A percentile compares a stretch with the other conserved stretches of the same genome.
Evolutionary conservation across 2,113 vertebrate genomes (phyloP).

Genomic region (Danionella cerebrum): DNA sequence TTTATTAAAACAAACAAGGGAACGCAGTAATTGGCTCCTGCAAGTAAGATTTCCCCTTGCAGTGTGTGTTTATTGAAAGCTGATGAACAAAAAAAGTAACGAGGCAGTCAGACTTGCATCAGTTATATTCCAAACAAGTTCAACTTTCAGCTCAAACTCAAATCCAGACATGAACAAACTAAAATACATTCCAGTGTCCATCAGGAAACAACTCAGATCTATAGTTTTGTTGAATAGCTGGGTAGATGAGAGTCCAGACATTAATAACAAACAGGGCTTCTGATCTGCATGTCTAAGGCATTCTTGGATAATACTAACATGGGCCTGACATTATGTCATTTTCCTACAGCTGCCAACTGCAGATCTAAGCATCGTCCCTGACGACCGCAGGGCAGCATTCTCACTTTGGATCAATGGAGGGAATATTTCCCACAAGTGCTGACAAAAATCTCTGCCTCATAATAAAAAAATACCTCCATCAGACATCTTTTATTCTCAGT

Average conservation of each 20-base stretch:
- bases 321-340: not conserved
- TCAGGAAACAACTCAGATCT: not conserved
- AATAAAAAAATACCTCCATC: constrained; percentile 21
- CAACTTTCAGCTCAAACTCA: constrained; percentile 7
- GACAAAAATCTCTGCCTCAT: not conserved
- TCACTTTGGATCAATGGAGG: not conserved
- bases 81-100: constrained; percentile 9
- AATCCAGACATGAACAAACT: constrained; percentile 5
- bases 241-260: no score
- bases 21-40: no score
- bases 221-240: no score
- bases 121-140: not conserved
- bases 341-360: not conserved
- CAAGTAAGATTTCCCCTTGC: no score
- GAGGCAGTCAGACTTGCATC: not conserved
- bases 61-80: constrained; percentile 34
- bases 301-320: not conserved
- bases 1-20: constrained; percentile 12
- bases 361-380: not conserved
- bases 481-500: not conserved
- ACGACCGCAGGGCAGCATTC: not conserved
- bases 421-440: not conserved
- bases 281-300: constrained; percentile 10
- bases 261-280: not conserved
- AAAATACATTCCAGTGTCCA: not conserved